phyloP scores from a whole-genome alignment of 2,797 vertebrate species.

The Florisuga fusca region DNA sequence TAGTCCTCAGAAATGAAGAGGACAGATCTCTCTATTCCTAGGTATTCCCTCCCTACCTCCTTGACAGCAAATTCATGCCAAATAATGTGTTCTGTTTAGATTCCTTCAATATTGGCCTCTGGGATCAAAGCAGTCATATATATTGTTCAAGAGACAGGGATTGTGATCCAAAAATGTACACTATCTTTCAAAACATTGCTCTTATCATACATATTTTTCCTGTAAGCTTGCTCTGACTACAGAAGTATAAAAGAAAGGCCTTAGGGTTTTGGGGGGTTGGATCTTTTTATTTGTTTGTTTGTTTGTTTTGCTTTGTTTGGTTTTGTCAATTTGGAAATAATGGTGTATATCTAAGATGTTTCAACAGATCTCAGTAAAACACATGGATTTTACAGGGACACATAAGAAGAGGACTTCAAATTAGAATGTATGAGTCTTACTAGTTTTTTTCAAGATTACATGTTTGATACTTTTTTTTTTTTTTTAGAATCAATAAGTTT shows the following conservation, averaged over 20 bases:
- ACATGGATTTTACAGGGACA: neutral
- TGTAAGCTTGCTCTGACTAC: neutral
- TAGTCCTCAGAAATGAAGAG: neutral
- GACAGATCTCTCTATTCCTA: neutral
- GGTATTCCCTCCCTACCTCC: neutral
- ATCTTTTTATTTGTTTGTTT: fast-evolving
- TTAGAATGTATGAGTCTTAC: neutral
- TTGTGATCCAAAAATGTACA: neutral
- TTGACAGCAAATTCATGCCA: neutral
- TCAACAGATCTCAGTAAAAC: neutral
- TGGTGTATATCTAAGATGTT: neutral
- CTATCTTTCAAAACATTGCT: neutral
- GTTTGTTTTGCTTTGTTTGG: neutral
- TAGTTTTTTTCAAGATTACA: neutral
- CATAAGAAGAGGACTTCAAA: neutral
- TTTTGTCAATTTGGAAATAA: neutral
- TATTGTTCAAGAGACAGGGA: neutral
- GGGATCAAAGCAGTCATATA: neutral
- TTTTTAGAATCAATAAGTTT: neutral
- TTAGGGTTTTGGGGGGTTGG: neutral
- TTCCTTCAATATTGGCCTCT: neutral
- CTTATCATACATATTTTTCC: neutral
- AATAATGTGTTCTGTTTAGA: neutral
- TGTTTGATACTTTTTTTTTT: neutral
- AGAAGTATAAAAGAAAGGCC: neutral